These are phyloP conservation scores for Atethmia centrago DNA, from an alignment of 2,888 invertebrate genomes.

Conservation along the genomic window DNA sequence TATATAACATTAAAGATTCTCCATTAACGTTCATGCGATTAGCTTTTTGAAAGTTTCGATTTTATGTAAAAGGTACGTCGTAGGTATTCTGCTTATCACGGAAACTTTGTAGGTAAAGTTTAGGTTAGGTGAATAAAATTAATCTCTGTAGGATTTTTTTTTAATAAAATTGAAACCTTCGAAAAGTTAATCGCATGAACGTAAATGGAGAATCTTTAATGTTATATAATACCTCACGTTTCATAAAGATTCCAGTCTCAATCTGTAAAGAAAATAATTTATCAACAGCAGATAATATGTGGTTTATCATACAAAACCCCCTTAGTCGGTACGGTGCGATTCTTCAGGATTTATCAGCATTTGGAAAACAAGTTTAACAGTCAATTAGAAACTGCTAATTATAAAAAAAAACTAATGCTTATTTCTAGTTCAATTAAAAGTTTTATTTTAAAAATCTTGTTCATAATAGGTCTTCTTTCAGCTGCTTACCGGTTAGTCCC, in stretches of 20 bases:
- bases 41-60: slow-evolving; percentile 11
- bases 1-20: slow-evolving; percentile 5
- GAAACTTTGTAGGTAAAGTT: too few relatives aligned
- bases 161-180: slow-evolving; percentile 5
- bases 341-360: neutral
- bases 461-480: slow-evolving; percentile 3
- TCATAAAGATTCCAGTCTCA: slow-evolving; percentile 33
- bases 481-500: neutral
- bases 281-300: neutral
- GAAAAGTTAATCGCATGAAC: slow-evolving; percentile 8
- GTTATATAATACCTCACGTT: slow-evolving; percentile 11
- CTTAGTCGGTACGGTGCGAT: neutral
- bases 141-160: neutral
- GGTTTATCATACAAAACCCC: neutral
- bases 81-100: neutral
- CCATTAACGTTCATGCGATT: slow-evolving; percentile 11
- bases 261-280: neutral
- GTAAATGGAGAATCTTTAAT: slow-evolving; percentile 15
- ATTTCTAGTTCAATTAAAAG: neutral
- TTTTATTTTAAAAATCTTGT: neutral
- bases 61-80: neutral
- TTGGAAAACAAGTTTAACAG: neutral
- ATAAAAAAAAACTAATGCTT: neutral
- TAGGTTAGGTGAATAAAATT: neutral
- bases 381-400: neutral